A percentile compares a stretch with the other conserved stretches of the same genome.
These are phyloP conservation scores for Morpho deidamia DNA, from an alignment of 2,888 invertebrate genomes.

Conservation along the genomic window DNA sequence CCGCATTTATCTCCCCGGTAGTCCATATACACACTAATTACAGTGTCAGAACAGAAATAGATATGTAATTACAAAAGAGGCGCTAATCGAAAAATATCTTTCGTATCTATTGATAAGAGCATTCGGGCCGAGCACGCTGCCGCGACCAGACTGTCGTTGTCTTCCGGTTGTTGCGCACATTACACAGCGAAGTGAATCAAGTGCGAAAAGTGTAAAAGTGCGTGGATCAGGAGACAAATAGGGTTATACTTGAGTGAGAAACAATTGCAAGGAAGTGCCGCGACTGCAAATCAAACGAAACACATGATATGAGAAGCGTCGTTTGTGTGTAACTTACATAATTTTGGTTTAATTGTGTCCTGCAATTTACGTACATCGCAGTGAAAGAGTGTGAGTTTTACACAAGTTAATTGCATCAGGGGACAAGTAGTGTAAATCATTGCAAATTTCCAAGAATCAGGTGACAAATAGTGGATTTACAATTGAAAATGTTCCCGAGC, in stretches of 20 bases:
- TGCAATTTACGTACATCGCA: too few relatives aligned
- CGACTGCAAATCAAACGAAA: too few relatives aligned
- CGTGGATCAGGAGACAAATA: not conserved
- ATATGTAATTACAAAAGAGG: not conserved
- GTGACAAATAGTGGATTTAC: too few relatives aligned
- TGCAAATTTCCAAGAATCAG: too few relatives aligned
- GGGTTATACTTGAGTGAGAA: too few relatives aligned
- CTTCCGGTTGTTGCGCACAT: not conserved
- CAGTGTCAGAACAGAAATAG: not conserved
- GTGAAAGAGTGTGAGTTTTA: too few relatives aligned
- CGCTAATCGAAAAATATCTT: constrained; percentile 12
- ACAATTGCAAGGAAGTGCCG: too few relatives aligned
- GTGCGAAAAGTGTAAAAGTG: constrained; percentile 1
- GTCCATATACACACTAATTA: not conserved
- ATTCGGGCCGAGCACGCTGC: constrained; percentile 9
- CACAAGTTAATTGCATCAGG: not conserved
- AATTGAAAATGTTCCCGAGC: too few relatives aligned
- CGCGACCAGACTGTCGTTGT: constrained; percentile 7
- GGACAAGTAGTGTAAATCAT: not conserved
- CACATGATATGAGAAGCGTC: too few relatives aligned
- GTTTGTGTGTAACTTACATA: too few relatives aligned
- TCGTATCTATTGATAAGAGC: constrained; percentile 20
- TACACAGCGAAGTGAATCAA: not conserved
- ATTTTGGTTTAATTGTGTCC: too few relatives aligned
- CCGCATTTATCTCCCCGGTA: too few relatives aligned